Evolutionary conservation across 2,888 invertebrate genomes (phyloP).

Genomic region (Athetis lepigone): DNA sequence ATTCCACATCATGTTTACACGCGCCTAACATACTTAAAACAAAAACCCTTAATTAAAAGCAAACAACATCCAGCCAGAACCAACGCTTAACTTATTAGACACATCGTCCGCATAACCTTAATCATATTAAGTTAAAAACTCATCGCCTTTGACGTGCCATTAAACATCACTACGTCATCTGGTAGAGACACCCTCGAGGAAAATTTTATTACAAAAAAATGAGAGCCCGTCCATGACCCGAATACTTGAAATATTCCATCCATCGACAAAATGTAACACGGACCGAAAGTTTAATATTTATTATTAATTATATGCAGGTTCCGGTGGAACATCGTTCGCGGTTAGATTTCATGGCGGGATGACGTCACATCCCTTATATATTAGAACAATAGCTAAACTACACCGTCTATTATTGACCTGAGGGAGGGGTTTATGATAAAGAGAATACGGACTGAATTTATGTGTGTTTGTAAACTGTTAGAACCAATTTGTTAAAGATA

Average conservation of each 20-base stretch:
- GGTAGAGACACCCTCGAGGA: constrained; percentile 29
- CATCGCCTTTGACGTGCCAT: constrained; percentile 26
- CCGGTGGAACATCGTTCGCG: constrained; percentile 57
- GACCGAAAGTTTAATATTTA: constrained; percentile 38
- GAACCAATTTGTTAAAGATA: constrained; percentile 15
- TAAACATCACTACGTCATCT: constrained; percentile 38
- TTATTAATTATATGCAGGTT: constrained; percentile 57
- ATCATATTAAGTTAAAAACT: constrained; percentile 47
- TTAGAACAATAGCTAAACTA: constrained; percentile 35
- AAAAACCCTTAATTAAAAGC: constrained; percentile 4
- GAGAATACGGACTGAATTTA: constrained; percentile 29
- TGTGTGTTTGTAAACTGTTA: constrained; percentile 36
- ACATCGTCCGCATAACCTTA: constrained; percentile 19
- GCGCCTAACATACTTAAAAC: too few relatives aligned
- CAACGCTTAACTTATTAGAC: background rate
- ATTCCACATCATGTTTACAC: too few relatives aligned
- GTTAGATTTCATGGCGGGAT: constrained; percentile 54
- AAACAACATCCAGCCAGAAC: background rate
- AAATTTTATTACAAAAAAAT: constrained; percentile 37
- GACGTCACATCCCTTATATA: constrained; percentile 61
- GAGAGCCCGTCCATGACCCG: constrained; percentile 48
- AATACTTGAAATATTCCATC: constrained; percentile 38
- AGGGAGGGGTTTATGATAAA: constrained; percentile 38
- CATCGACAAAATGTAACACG: constrained; percentile 40
- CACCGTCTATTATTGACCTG: constrained; percentile 43